Base-by-base conservation (phyloP, 2,888 invertebrate species). In the Apamea sordens region DNA sequence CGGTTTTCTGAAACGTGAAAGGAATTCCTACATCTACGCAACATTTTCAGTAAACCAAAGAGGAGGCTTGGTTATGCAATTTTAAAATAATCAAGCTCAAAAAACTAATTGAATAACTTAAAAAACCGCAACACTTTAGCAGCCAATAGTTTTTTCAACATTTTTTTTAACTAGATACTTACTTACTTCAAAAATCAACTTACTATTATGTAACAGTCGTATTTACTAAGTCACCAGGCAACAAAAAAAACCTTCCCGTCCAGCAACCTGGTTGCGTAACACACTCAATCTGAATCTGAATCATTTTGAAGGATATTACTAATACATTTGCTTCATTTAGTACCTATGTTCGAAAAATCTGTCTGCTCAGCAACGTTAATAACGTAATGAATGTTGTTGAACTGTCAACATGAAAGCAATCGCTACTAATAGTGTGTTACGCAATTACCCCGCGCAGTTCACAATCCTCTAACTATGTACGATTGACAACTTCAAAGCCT, bases 1-100 rank as follows among this genome's bases (percentile, higher is more conserved):
- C 28, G 8, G 21, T 36, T 24, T 50, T 28, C 76, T 41, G 36
- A 78, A 78, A 77, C 13, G 77, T 77, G 78, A 77, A 77, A 77
- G 77, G 56, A 47, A 36, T 77, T 67, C 56, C 28, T 41, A 15
- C 8, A 53, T 2, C 68, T 56, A 56, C 70, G 63, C 11, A 79
- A 64, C 21, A n/a, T 64, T 69, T 79, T 64, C 53, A 53, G 69
- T 76, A 11, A 76, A 50, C 5, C 3, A 28, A 41, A 32, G 21
- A 64, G 24, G 24, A 64, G 4, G n/a, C n/a, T n/a, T n/a, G 10
- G 18, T 44, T 44, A n/a, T n/a, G 18, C 24, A 47, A 18, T 21
- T 32, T 24, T 21, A 0, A 56, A 63, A 15, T 28, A 41, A 44
- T 32, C 24, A 24, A 28, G 4, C 18, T 44, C 18, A 70, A 72